A percentile compares a stretch with the other conserved stretches of the same genome.
These are phyloP conservation scores for Chlorops oryzae DNA, from an alignment of 1,140 invertebrate genomes.

Conservation along the genomic window DNA sequence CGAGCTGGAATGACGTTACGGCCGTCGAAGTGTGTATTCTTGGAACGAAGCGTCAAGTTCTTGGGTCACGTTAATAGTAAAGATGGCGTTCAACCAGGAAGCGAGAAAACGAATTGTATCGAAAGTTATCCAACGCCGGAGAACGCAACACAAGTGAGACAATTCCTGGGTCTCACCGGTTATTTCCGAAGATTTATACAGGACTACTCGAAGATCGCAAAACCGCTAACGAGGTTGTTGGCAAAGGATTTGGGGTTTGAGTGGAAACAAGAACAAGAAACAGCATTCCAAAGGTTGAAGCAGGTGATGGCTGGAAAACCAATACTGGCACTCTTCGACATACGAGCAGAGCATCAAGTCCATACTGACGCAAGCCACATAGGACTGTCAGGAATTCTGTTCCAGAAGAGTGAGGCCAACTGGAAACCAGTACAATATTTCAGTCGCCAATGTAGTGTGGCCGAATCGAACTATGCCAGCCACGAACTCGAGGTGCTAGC, in stretches of 20 bases:
- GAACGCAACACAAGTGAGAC: conserved; percentile 30
- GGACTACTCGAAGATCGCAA: conserved; percentile 26
- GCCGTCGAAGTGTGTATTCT: conserved; percentile 5
- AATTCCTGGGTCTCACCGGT: conserved; percentile 35
- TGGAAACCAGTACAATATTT: no score
- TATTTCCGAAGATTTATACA: conserved; percentile 40
- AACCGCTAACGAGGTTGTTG: conserved; percentile 25
- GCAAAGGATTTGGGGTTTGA: conserved; percentile 17
- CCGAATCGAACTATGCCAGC: no score
- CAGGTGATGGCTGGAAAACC: background rate
- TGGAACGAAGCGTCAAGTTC: conserved; percentile 2
- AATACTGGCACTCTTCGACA: no score
- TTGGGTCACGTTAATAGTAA: conserved; percentile 23
- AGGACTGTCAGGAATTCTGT: no score
- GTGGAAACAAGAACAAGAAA: background rate
- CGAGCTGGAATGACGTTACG: conserved; percentile 13
- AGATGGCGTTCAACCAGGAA: conserved; percentile 30
- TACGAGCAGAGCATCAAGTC: no score
- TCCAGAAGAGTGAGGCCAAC: no score
- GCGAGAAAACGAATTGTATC: conserved; percentile 35
- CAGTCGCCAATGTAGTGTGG: no score
- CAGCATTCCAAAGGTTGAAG: background rate
- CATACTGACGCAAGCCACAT: no score
- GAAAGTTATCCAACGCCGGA: conserved; percentile 27
- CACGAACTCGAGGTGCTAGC: no score